phyloP scores from a whole-genome alignment of 2,888 invertebrate genomes.

The Conus canariensis region DNA sequence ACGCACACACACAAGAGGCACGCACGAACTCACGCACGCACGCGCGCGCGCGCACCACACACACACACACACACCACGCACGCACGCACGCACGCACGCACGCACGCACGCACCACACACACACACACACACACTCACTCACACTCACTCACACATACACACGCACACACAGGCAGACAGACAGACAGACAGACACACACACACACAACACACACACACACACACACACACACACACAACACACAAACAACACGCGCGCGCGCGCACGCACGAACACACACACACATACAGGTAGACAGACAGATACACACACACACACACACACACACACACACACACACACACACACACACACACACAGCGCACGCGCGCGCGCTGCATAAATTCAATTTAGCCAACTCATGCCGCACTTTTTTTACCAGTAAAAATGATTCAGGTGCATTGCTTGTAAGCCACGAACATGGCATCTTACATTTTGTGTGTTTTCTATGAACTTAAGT shows the following conservation, averaged over 20 bases:
- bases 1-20: too few species aligned
- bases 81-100: neutral
- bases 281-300: neutral
- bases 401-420: too few species aligned
- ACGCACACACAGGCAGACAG: neutral
- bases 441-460: too few species aligned
- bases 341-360: constrained; percentile 27
- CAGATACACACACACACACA: constrained; percentile 19
- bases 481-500: too few species aligned
- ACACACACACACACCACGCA: neutral
- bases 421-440: too few species aligned
- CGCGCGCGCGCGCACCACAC: neutral
- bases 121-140: constrained; percentile 1
- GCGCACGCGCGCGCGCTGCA: neutral
- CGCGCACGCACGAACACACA: neutral
- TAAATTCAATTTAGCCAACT: too few species aligned
- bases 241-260: neutral
- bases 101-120: neutral
- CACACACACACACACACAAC: neutral
- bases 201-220: constrained; percentile 6
- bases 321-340: constrained; percentile 21
- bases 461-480: too few species aligned
- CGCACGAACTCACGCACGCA: neutral
- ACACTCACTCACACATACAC: neutral
- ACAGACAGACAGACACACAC: too few species aligned